Evolutionary conservation across 2,888 invertebrate species (phyloP), one percentile per base, ranked within the genome.

Genomic region (Polietes domitor): DNA sequence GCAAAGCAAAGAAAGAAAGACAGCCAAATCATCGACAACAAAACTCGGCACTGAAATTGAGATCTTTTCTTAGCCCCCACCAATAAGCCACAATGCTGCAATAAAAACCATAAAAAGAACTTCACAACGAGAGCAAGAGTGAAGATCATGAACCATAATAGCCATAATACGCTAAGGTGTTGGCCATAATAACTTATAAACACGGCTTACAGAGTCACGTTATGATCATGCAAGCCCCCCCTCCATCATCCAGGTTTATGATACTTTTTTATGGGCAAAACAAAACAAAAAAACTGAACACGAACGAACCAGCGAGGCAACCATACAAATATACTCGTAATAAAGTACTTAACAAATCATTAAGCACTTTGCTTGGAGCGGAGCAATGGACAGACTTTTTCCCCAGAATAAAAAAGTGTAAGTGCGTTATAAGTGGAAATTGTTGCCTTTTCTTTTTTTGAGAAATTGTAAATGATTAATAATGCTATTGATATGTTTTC

Each of bases 101-200:
- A 55, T 61, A 37, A 65, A 17, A 80, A 70, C 1, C 17, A 50
- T 21, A 28, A 17, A 41, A 68, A 65, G 63, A 73, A 47, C 5
- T 58, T 47, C 37, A 26, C 32, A 53, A 43, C 3, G 41, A 47
- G 12, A 72, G 37, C 58, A 4, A 71, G n/a, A 72, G 78, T 72
- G 19, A 78, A 82, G 74, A 82, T 82, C 63, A 72, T 72, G 55
- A 76, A 50, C 74, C 47, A 61, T 82, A 78, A 53, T 53, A 82
- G 15, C 47, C 82, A 63, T 37, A 71, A 50, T 37, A 63, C 26
- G 26, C 12, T 61, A 63, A 74, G 70, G 53, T 77, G 77, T 80
- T 80, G 74, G 19, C 24, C 74, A 24, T 74, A 80, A 58, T 61
- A 37, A 32, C 77, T 78, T 43, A 71, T 37, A 77, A 77, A 63